phyloP scores from a whole-genome alignment of 2,797 vertebrate species.

The Ctenopoma kingsleyae region DNA sequence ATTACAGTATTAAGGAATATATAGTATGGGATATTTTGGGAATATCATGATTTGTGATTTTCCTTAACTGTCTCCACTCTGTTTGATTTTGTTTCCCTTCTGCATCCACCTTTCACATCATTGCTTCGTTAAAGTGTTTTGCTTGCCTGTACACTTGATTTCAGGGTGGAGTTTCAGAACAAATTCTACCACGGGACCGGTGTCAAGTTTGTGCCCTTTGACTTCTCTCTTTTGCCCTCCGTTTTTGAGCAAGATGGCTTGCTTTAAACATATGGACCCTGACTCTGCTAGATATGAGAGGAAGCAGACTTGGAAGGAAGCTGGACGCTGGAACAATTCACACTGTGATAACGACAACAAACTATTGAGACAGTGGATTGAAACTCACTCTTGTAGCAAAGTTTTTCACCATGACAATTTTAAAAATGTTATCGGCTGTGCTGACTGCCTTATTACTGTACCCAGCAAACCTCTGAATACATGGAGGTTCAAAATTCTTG shows the following conservation, averaged over 20 bases:
- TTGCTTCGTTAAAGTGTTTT: slow-evolving; percentile 3
- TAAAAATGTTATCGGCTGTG: slow-evolving; percentile 65
- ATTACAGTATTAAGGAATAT: not conserved
- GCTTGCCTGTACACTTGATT: slow-evolving; percentile 19
- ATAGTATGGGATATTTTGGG: too few relatives aligned
- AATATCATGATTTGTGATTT: not conserved
- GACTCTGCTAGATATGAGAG: slow-evolving; percentile 13
- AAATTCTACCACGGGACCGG: slow-evolving; percentile 96
- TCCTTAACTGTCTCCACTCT: not conserved
- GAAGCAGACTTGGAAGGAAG: slow-evolving; percentile 52
- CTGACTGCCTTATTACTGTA: slow-evolving; percentile 80
- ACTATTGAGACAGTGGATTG: slow-evolving; percentile 60
- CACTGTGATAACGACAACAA: slow-evolving; percentile 75
- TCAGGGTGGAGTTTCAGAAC: slow-evolving; percentile 99
- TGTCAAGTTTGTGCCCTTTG: slow-evolving; percentile 95
- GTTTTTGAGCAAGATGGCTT: slow-evolving; percentile 85
- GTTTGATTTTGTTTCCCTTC: not conserved
- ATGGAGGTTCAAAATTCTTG: slow-evolving; percentile 45
- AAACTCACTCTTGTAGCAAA: slow-evolving; percentile 77
- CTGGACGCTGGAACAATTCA: slow-evolving; percentile 60
- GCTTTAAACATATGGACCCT: slow-evolving; percentile 65
- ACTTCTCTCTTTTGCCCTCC: slow-evolving; percentile 88
- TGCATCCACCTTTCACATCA: not conserved
- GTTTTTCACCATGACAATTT: slow-evolving; percentile 68
- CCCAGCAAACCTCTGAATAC: slow-evolving; percentile 69